These are phyloP conservation scores for Metacarcinus magister DNA, from an alignment of 2,888 invertebrate species.

Conservation along the genomic window DNA sequence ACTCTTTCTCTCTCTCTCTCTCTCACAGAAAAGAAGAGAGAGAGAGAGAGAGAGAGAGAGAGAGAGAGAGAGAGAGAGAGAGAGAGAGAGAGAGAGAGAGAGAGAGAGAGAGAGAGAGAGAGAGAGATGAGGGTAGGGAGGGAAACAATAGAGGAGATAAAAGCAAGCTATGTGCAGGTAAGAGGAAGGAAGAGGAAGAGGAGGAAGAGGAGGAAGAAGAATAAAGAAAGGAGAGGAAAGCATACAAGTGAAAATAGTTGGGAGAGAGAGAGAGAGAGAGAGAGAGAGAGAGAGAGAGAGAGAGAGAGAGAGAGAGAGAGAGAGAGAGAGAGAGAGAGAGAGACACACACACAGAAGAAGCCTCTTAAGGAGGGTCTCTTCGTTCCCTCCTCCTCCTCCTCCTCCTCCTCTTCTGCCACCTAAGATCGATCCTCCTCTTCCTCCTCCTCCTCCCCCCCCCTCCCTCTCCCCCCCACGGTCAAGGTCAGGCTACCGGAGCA, in stretches of 20 bases:
- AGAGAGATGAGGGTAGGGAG: not conserved
- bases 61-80: not conserved
- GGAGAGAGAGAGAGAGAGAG: conserved; percentile 56
- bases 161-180: too few relatives aligned
- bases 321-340: not conserved
- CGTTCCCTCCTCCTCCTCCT: not conserved
- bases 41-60: not conserved
- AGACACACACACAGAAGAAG: not conserved
- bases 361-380: not conserved
- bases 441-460: not conserved
- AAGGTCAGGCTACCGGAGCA: not conserved
- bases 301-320: conserved; percentile 55
- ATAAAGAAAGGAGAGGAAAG: not conserved
- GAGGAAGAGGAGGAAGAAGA: not conserved
- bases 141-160: too few relatives aligned
- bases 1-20: too few relatives aligned
- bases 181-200: not conserved
- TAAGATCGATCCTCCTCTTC: not conserved
- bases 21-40: too few relatives aligned
- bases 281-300: conserved; percentile 66
- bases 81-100: not conserved
- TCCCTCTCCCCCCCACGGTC: conserved; percentile 15
- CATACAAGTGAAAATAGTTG: too few relatives aligned
- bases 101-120: not conserved
- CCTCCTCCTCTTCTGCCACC: not conserved